Evolutionary conservation across 2,113 vertebrate species (phyloP).

Genomic region (Pholis gunnellus): DNA sequence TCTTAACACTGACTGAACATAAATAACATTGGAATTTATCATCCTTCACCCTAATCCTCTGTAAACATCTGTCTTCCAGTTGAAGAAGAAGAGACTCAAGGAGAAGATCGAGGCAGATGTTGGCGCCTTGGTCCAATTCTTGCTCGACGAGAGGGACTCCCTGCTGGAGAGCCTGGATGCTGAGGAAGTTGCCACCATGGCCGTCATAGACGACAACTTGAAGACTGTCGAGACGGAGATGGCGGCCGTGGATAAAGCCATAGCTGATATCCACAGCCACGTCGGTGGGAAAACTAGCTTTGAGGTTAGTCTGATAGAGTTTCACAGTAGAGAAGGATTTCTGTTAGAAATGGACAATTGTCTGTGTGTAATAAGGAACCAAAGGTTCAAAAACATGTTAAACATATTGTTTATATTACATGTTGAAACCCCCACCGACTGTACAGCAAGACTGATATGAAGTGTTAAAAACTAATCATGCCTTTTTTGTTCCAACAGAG

Average conservation of each 20-base stretch:
- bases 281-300: conserved; percentile 76
- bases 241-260: conserved; percentile 72
- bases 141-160: conserved; percentile 84
- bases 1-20: neutral
- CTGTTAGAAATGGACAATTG: neutral
- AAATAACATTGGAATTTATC: accelerated
- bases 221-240: conserved; percentile 68
- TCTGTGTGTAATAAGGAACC: neutral
- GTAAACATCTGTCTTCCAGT: conserved; percentile 50
- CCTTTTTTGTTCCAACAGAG: conserved; percentile 65
- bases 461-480: neutral
- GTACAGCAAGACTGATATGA: neutral
- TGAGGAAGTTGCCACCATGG: conserved; percentile 75
- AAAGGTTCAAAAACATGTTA: neutral
- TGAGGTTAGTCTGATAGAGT: conserved; percentile 67
- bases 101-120: conserved; percentile 85
- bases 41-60: neutral
- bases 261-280: conserved; percentile 77
- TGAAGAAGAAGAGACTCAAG: conserved; percentile 82
- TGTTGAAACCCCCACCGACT: neutral
- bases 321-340: neutral
- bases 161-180: conserved; percentile 82
- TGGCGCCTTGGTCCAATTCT: conserved; percentile 83
- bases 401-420: neutral
- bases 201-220: conserved; percentile 80